phyloP scores from a whole-genome alignment of 2,797 vertebrate genomes.

The Monodelphis domestica region DNA sequence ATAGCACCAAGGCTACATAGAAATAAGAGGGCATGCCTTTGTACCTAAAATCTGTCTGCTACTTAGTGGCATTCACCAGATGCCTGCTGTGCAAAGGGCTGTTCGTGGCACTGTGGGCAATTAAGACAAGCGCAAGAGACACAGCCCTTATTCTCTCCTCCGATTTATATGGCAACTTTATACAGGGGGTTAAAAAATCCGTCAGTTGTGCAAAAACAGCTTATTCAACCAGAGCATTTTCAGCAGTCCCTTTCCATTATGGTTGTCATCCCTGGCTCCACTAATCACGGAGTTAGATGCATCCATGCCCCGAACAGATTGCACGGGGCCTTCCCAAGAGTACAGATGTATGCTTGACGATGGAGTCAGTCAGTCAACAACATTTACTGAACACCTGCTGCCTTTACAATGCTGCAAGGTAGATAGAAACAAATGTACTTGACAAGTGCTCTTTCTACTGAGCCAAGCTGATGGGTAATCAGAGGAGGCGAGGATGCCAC shows the following conservation, averaged over 20 bases:
- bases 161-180: background rate
- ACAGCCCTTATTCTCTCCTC: background rate
- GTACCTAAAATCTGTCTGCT: background rate
- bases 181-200: background rate
- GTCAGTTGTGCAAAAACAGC: constrained; percentile 22
- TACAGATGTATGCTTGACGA: background rate
- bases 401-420: background rate
- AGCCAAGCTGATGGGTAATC: background rate
- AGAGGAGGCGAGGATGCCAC: background rate
- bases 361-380: background rate
- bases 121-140: constrained; percentile 22
- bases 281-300: constrained; percentile 9
- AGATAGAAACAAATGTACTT: background rate
- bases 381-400: background rate
- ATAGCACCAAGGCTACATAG: accelerated
- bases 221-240: constrained; percentile 6
- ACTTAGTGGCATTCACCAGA: background rate
- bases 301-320: constrained; percentile 34
- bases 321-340: constrained; percentile 4
- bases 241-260: constrained; percentile 21
- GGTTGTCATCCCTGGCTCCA: constrained; percentile 33
- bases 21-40: background rate
- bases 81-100: background rate
- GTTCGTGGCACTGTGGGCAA: background rate
- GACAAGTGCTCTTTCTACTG: background rate